phyloP scores from a whole-genome alignment of 1,140 invertebrate genomes.

The Ylistrum balloti region DNA sequence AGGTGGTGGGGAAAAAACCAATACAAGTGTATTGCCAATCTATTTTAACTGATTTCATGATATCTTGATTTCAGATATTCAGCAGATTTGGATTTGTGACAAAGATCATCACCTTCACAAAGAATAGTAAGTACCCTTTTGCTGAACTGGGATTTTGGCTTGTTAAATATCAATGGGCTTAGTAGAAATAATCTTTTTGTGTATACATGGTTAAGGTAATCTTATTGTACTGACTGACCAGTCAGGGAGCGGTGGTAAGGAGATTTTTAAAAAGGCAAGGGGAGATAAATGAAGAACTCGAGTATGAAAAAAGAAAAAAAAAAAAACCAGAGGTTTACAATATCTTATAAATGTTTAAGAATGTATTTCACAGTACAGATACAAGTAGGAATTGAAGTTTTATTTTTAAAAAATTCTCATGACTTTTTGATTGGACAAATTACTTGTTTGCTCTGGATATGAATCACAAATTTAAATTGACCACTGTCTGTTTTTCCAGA shows the following conservation, averaged over 20 bases:
- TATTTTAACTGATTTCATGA: background rate
- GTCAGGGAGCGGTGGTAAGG: background rate
- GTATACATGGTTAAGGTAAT: background rate
- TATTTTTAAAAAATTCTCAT: too few species aligned
- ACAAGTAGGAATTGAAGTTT: too few species aligned
- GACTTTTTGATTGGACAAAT: too few species aligned
- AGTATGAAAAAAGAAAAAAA: too few species aligned
- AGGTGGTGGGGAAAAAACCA: background rate
- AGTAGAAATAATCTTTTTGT: background rate
- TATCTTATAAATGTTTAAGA: too few species aligned
- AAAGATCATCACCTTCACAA: constrained; percentile 99
- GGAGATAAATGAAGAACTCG: background rate
- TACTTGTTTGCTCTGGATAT: too few species aligned
- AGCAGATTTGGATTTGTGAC: constrained; percentile 98
- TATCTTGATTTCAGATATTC: constrained; percentile 91
- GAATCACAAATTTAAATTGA: background rate
- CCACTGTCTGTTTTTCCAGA: constrained; percentile 87
- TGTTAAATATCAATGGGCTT: constrained; percentile 44
- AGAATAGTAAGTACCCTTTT: constrained; percentile 94
- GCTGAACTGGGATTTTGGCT: constrained; percentile 58
- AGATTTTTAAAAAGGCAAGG: background rate
- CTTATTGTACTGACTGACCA: background rate
- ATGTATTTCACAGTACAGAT: too few species aligned
- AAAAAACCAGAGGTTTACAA: too few species aligned
- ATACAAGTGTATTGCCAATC: background rate